A percentile compares a stretch with the other conserved stretches of the same genome.
These are phyloP conservation scores for Drosophila borealis DNA, from an alignment of 2,888 invertebrate species.

Conservation along the genomic window DNA sequence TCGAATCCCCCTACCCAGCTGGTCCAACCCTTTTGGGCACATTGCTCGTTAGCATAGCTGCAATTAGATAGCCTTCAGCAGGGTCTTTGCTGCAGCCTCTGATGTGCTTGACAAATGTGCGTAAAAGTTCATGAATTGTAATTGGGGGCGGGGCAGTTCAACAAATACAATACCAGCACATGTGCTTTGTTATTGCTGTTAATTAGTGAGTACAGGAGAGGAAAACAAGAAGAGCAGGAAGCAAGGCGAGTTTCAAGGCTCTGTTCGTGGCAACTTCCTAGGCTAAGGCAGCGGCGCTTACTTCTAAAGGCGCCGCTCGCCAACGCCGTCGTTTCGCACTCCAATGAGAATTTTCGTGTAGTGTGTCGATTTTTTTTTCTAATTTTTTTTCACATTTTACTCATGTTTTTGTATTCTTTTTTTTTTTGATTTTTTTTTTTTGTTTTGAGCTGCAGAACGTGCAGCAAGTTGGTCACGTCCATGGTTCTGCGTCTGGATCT, in stretches of 20 bases:
- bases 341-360: constrained; percentile 73
- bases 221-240: too few relatives aligned
- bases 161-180: constrained; percentile 29
- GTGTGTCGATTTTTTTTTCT: constrained; percentile 54
- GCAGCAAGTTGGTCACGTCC: constrained; percentile 73
- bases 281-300: constrained; percentile 60
- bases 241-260: not conserved
- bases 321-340: constrained; percentile 71
- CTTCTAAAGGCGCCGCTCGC: constrained; percentile 56
- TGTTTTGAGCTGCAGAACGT: constrained; percentile 47
- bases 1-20: not conserved
- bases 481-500: constrained; percentile 43
- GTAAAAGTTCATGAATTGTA: constrained; percentile 74
- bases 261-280: constrained; percentile 39
- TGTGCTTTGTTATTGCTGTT: constrained; percentile 46
- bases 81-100: not conserved
- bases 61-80: constrained; percentile 64
- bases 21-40: constrained; percentile 24
- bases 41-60: constrained; percentile 72
- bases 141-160: constrained; percentile 51
- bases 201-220: constrained; percentile 37
- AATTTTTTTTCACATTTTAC: constrained; percentile 23
- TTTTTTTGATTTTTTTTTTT: constrained; percentile 17
- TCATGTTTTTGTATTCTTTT: constrained; percentile 15
- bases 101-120: constrained; percentile 74